A percentile compares a stretch with the other conserved stretches of the same genome.
phyloP scores from a whole-genome alignment of 92 coral and sea anemone genomes.

The Heliopora coerulea region DNA sequence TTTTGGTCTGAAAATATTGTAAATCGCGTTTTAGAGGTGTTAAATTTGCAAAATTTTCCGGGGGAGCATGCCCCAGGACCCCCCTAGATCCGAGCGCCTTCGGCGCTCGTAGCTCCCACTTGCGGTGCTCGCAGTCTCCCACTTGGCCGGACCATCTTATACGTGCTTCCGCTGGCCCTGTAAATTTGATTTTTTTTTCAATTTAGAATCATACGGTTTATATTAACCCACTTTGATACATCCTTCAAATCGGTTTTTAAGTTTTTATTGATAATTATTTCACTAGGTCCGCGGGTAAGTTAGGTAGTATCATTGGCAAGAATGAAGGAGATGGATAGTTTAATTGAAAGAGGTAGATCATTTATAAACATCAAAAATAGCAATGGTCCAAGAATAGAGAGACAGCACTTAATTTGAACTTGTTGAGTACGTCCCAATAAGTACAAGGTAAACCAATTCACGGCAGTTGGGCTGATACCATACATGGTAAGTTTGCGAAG shows the following conservation, averaged over 20 bases:
- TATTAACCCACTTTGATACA: not conserved
- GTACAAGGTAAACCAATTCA: constrained; percentile 1
- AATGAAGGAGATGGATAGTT: not conserved
- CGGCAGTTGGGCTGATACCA: not conserved
- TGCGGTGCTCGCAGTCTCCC: no score
- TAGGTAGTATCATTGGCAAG: constrained; percentile 2
- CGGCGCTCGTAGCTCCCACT: no score
- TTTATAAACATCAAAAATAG: not conserved
- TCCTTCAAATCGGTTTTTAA: not conserved
- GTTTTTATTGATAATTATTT: not conserved
- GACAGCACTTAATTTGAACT: not conserved
- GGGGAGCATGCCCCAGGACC: no score
- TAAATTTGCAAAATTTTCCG: no score
- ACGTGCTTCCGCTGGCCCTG: no score
- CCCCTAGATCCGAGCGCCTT: no score
- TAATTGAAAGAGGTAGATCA: not conserved
- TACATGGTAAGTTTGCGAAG: not conserved
- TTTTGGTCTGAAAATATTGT: no score
- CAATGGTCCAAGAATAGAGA: constrained; percentile 6
- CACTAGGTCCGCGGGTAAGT: not conserved
- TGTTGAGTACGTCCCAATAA: constrained; percentile 5
- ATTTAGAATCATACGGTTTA: not conserved
- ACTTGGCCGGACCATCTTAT: no score
- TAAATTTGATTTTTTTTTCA: no score
- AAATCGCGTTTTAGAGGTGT: no score